Percentiles rank a stretch among this genome's conserved stretches.
Conservation (phyloP, 2,888 invertebrate genomes). For the Metellina segmentata region DNA sequence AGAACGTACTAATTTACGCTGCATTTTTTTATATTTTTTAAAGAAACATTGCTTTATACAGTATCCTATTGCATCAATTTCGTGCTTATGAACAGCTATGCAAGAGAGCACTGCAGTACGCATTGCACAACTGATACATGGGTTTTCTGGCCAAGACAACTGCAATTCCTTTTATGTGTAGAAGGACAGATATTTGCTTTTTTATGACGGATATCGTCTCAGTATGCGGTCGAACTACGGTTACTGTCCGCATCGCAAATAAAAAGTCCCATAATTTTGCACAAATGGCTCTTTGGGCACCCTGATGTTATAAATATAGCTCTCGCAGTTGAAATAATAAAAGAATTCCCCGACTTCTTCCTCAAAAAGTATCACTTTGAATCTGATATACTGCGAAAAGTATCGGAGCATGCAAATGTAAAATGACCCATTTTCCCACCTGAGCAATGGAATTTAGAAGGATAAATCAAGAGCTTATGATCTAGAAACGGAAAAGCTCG, state of each 20-base stretch:
- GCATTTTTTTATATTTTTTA: too few relatives aligned
- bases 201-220: constrained; percentile 11
- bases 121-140: background rate
- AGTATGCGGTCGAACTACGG: background rate
- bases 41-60: too few relatives aligned
- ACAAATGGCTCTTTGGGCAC: constrained; percentile 22
- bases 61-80: background rate
- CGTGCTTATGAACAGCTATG: background rate
- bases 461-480: background rate
- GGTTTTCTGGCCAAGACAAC: background rate
- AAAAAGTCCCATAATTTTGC: constrained; percentile 34
- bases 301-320: background rate
- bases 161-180: constrained; percentile 10
- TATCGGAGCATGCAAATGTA: constrained; percentile 38
- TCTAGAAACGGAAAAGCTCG: background rate
- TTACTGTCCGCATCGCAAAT: background rate
- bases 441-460: background rate
- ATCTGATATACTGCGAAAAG: constrained; percentile 24
- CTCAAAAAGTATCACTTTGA: constrained; percentile 19
- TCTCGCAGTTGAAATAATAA: background rate
- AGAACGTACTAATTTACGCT: too few relatives aligned
- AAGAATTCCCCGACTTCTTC: background rate
- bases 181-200: constrained; percentile 22
- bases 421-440: constrained; percentile 2
- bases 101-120: background rate